Percentiles rank a stretch among this genome's conserved stretches.
Evolutionary conservation across 2,113 vertebrate species (phyloP).

Genomic region (Mustelus asterias): DNA sequence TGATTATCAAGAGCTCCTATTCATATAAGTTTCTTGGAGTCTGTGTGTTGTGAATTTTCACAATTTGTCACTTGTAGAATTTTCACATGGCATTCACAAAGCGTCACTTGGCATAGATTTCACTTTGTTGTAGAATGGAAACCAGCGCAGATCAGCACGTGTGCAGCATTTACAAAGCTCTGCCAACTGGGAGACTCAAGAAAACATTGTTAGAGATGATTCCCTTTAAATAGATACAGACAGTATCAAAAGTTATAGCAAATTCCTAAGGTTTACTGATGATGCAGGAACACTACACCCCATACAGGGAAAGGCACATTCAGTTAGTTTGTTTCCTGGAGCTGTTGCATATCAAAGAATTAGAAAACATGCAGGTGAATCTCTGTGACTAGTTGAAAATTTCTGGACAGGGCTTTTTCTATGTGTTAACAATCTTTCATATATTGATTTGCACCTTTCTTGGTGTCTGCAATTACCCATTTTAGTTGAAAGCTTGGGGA

Average conservation of each 20-base stretch:
- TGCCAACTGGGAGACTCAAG: neutral
- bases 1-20: neutral
- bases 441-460: too few relatives aligned
- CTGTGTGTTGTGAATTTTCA: neutral
- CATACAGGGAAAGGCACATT: neutral
- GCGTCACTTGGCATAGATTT: neutral
- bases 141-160: neutral
- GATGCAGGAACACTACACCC: neutral
- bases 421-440: neutral
- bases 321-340: neutral
- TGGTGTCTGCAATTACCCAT: neutral
- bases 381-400: neutral
- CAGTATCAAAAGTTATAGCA: neutral
- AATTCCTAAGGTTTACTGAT: neutral
- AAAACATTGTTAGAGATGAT: neutral
- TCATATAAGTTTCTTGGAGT: neutral
- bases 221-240: neutral
- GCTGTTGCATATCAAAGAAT: neutral
- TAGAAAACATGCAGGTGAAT: neutral
- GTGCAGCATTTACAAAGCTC: neutral
- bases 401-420: neutral
- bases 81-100: neutral
- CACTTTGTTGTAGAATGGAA: neutral
- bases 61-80: neutral
- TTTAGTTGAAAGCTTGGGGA: neutral